Conservation (phyloP, 1,140 invertebrate species). For the Centruroides vittatus region DNA sequence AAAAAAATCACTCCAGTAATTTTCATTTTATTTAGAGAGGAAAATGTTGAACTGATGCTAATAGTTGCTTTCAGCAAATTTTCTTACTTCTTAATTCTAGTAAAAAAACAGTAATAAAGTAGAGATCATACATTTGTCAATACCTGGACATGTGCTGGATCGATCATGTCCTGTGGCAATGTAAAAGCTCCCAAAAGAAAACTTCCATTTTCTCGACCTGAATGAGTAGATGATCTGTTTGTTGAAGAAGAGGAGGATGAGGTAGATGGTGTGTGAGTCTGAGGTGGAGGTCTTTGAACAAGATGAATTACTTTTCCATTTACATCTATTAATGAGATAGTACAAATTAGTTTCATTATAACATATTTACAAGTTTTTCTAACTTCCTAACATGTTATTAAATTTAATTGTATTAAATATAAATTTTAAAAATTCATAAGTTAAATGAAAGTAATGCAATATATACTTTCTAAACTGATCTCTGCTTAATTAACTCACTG, state of each 20-base stretch:
- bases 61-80: background rate
- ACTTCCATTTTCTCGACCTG: constrained; percentile 31
- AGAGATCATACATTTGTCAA: background rate
- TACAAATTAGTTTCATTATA: no score
- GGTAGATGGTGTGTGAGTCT: constrained; percentile 22
- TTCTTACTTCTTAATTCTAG: background rate
- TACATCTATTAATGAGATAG: constrained; percentile 41
- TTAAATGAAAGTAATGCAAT: background rate
- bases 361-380: no score
- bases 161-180: constrained; percentile 27
- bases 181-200: constrained; percentile 29
- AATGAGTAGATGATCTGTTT: constrained; percentile 15
- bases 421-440: no score
- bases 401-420: no score
- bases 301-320: constrained; percentile 85
- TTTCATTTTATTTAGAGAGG: no score
- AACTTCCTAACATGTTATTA: no score
- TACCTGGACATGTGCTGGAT: constrained; percentile 29
- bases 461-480: no score
- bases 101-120: background rate
- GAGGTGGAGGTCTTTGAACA: constrained; percentile 63
- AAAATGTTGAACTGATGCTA: no score
- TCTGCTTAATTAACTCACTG: no score
- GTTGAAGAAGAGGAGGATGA: constrained; percentile 7
- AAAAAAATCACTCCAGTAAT: no score